Evolutionary conservation across 2,113 vertebrate species (phyloP).

Genomic region (Poecile atricapillus): DNA sequence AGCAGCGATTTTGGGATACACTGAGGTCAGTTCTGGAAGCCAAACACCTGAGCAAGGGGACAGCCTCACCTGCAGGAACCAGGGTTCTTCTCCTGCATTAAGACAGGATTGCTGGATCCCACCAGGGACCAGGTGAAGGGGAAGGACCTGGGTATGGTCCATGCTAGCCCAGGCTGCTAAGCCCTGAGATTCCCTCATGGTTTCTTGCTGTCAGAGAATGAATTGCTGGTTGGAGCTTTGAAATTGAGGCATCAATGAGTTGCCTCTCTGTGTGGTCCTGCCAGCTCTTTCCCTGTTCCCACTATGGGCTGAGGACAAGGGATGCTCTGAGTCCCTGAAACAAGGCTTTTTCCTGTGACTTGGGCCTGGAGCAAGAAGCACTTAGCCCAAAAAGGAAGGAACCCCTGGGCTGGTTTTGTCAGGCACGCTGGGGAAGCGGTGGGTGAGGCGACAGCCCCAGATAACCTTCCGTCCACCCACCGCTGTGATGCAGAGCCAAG

Average conservation of each 20-base stretch:
- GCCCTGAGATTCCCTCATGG: not conserved
- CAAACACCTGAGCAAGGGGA: not conserved
- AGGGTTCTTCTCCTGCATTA: not conserved
- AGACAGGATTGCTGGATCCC: not conserved
- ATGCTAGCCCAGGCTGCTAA: not conserved
- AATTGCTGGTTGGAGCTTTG: not conserved
- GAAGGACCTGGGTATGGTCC: not conserved
- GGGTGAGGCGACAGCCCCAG: slow-evolving; percentile 58
- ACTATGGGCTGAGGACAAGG: not conserved
- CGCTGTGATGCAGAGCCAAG: slow-evolving; percentile 32
- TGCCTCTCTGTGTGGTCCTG: not conserved
- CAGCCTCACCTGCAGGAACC: not conserved
- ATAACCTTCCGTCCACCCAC: slow-evolving; percentile 65
- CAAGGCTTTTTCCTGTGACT: not conserved
- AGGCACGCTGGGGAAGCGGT: slow-evolving; percentile 13
- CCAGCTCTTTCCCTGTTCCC: not conserved
- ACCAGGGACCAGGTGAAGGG: not conserved
- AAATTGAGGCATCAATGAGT: not conserved
- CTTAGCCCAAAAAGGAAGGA: slow-evolving; percentile 19
- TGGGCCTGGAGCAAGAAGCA: not conserved
- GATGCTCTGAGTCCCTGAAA: not conserved
- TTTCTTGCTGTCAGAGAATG: not conserved
- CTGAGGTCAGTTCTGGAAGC: not conserved
- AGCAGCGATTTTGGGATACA: not conserved
- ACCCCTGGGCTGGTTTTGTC: slow-evolving; percentile 10